phyloP scores from a whole-genome alignment of 2,113 vertebrate species.

The Sprattus sprattus region DNA sequence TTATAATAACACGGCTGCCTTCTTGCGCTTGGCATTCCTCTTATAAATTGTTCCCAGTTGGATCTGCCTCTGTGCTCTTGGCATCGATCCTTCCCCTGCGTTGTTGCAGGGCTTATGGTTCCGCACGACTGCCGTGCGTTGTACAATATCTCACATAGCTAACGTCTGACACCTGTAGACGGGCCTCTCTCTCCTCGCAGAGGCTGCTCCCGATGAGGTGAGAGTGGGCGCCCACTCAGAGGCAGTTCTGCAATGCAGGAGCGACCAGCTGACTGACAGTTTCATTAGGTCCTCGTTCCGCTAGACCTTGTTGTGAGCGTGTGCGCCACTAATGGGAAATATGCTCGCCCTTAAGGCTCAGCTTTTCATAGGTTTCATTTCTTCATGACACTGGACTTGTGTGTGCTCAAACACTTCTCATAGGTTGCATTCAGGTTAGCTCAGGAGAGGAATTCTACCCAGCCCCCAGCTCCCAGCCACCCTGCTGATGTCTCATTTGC shows the following conservation, averaged over 20 bases:
- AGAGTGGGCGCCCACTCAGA: conserved; percentile 43
- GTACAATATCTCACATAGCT: neutral
- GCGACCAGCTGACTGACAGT: conserved; percentile 51
- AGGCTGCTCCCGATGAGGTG: conserved; percentile 36
- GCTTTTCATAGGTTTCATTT: neutral
- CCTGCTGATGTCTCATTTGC: conserved; percentile 48
- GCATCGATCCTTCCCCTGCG: conserved; percentile 58
- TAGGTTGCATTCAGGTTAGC: neutral
- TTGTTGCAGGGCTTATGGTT: neutral
- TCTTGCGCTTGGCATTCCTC: conserved; percentile 39
- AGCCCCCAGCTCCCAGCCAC: neutral
- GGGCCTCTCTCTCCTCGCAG: conserved; percentile 19
- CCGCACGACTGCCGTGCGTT: neutral
- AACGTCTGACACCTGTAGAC: neutral
- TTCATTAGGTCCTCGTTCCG: conserved; percentile 39
- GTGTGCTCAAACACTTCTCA: neutral
- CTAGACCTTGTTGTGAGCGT: conserved; percentile 24
- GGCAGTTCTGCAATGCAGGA: conserved; percentile 42
- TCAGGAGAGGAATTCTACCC: neutral
- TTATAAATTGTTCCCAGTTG: conserved; percentile 64
- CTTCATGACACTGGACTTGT: neutral
- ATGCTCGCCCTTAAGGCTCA: conserved; percentile 25
- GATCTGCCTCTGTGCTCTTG: conserved; percentile 46
- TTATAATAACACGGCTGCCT: conserved; percentile 33
- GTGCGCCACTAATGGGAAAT: conserved; percentile 38